phyloP scores from a whole-genome alignment of 2,113 vertebrate genomes.

The Gyps fulvus region DNA sequence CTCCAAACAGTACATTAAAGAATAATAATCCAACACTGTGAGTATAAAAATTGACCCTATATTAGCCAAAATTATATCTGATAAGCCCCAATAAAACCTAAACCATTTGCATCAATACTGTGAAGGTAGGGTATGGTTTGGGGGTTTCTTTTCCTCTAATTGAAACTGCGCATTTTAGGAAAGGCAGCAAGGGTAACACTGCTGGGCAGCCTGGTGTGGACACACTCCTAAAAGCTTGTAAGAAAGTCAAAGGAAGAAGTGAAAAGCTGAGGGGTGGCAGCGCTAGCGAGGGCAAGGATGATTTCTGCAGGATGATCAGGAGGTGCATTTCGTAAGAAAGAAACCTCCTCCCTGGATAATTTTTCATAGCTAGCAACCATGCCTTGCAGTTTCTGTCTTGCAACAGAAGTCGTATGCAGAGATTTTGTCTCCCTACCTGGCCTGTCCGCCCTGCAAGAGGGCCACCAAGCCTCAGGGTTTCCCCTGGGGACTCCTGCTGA shows the following conservation, averaged over 20 bases:
- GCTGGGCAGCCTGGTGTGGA: not conserved
- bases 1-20: not conserved
- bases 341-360: not conserved
- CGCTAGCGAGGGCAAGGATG: accelerated
- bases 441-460: not conserved
- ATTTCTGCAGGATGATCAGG: not conserved
- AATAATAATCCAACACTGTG: not conserved
- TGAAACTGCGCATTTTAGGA: not conserved
- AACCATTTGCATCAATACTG: not conserved
- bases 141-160: not conserved
- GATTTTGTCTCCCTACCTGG: not conserved
- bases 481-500: not conserved
- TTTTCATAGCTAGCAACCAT: not conserved
- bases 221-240: not conserved
- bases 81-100: not conserved
- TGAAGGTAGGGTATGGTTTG: not conserved
- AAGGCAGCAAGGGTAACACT: not conserved
- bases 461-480: not conserved
- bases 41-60: not conserved
- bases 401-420: not conserved
- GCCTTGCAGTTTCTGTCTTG: slow-evolving; percentile 36
- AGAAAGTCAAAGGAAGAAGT: not conserved
- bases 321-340: not conserved
- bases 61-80: not conserved
- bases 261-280: not conserved